A percentile compares a stretch with the other conserved stretches of the same genome.
phyloP scores from a whole-genome alignment of 2,113 vertebrate genomes.

The Seriola dumerili region DNA sequence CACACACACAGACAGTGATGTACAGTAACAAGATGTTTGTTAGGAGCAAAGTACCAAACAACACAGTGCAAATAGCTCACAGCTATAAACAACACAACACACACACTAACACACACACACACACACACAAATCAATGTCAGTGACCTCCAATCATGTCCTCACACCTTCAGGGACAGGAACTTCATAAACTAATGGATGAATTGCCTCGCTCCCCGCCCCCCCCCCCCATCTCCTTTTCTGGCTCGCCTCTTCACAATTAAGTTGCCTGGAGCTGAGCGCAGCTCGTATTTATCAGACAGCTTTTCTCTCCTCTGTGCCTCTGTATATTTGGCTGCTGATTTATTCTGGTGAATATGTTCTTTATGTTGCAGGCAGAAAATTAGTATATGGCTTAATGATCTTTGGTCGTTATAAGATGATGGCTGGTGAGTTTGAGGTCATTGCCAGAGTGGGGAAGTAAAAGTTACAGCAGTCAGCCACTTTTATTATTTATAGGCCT shows the following conservation, averaged over 20 bases:
- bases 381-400: slow-evolving; percentile 12
- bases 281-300: slow-evolving; percentile 16
- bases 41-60: slow-evolving; percentile 6
- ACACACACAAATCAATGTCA: slow-evolving; percentile 35
- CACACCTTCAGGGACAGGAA: slow-evolving; percentile 44
- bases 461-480: not conserved
- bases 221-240: not conserved
- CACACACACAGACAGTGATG: too few relatives aligned
- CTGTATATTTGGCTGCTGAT: slow-evolving; percentile 19
- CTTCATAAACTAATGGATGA: slow-evolving; percentile 46
- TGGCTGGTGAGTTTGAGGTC: slow-evolving; percentile 3
- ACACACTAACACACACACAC: not conserved
- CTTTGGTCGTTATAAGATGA: not conserved
- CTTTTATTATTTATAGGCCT: not conserved
- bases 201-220: slow-evolving; percentile 10
- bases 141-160: slow-evolving; percentile 45
- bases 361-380: slow-evolving; percentile 2
- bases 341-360: not conserved
- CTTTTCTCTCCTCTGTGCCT: slow-evolving; percentile 19
- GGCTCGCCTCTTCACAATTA: slow-evolving; percentile 31
- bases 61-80: not conserved
- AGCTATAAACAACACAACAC: not conserved
- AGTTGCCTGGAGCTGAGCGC: slow-evolving; percentile 25
- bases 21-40: not conserved
- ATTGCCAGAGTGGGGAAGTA: not conserved